Evolutionary conservation across 1,140 invertebrate species (phyloP).

Genomic region (Zophobas morio): DNA sequence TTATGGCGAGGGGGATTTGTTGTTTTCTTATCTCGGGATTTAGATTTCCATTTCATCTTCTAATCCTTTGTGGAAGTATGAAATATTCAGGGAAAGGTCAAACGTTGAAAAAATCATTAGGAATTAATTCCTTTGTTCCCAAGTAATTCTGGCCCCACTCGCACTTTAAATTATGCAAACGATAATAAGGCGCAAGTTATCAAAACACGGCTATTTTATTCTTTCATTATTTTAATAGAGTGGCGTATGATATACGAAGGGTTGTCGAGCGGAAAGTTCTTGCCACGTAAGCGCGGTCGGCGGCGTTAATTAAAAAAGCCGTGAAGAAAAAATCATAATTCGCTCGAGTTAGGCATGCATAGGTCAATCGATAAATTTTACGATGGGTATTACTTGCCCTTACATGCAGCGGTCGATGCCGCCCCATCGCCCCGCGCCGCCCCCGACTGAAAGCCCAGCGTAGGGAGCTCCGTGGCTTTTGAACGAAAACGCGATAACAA

Average conservation of each 20-base stretch:
- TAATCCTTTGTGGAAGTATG: constrained; percentile 4
- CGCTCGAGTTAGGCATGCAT: constrained; percentile 53
- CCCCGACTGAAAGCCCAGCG: constrained; percentile 24
- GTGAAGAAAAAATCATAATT: constrained; percentile 53
- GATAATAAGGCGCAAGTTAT: constrained; percentile 32
- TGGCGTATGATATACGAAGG: constrained; percentile 4
- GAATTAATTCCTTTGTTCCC: constrained; percentile 35
- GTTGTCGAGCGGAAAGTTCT: constrained; percentile 15
- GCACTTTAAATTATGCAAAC: constrained; percentile 38
- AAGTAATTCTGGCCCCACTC: constrained; percentile 16
- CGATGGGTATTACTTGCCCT: constrained; percentile 58
- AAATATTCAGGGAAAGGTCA: constrained; percentile 21
- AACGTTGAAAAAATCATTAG: constrained; percentile 32
- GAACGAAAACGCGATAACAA: constrained; percentile 59
- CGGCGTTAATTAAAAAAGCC: constrained; percentile 36
- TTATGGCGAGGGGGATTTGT: background rate
- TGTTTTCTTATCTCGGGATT: constrained; percentile 7
- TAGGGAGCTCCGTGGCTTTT: constrained; percentile 52
- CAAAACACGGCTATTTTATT: constrained; percentile 35
- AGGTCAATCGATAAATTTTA: constrained; percentile 60
- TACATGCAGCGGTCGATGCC: constrained; percentile 59
- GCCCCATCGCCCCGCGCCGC: constrained; percentile 34
- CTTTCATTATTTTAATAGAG: constrained; percentile 38
- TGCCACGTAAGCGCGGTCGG: constrained; percentile 23
- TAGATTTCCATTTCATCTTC: constrained; percentile 6